These are phyloP conservation scores for Ctenodactylus gundi DNA, from an alignment of 2,113 vertebrate genomes.

Conservation along the genomic window DNA sequence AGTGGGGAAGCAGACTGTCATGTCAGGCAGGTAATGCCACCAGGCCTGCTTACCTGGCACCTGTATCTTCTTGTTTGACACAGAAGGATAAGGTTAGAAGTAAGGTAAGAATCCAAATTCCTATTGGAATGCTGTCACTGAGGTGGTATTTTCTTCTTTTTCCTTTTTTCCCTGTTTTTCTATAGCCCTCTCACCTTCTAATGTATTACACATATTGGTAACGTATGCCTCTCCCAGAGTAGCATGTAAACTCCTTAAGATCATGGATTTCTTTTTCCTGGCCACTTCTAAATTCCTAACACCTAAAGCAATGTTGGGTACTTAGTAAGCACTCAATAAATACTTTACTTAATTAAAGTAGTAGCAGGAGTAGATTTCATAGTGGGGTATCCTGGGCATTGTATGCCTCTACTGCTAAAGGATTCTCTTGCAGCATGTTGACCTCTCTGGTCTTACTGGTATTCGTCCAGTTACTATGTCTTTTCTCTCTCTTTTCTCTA, in stretches of 20 bases:
- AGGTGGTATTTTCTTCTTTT: neutral
- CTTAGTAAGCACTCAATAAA: neutral
- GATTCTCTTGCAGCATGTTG: neutral
- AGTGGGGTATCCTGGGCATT: neutral
- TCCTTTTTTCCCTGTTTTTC: neutral
- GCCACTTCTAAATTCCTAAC: neutral
- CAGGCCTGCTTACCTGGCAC: no score
- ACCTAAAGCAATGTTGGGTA: neutral
- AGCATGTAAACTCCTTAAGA: neutral
- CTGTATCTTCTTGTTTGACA: neutral
- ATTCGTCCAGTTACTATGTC: neutral
- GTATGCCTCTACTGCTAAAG: neutral
- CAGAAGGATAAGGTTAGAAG: neutral
- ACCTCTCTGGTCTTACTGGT: neutral
- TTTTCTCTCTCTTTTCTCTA: no score
- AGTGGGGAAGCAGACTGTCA: neutral
- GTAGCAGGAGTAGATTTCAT: neutral
- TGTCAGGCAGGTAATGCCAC: neutral
- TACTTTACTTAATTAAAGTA: neutral
- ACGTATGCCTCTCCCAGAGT: neutral
- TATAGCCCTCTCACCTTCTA: neutral
- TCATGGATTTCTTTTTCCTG: accelerated
- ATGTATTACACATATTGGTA: neutral
- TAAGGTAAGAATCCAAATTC: neutral
- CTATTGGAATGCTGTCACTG: neutral